These are phyloP conservation scores for Tigriopus californicus DNA, from an alignment of 2,888 invertebrate species.

Conservation along the genomic window DNA sequence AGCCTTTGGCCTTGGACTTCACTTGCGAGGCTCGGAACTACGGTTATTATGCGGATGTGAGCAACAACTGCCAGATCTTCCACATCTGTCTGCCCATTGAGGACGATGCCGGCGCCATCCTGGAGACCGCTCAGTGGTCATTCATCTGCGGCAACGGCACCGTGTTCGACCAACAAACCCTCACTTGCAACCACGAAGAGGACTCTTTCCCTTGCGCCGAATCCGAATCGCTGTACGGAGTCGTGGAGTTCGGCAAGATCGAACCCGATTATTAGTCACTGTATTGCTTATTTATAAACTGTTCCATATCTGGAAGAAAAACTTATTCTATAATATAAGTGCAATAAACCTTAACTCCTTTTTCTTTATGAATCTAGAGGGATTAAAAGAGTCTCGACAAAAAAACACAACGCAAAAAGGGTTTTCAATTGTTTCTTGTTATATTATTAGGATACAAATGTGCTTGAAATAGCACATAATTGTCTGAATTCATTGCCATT, in stretches of 20 bases:
- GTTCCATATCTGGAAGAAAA: too few species aligned
- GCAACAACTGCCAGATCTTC: constrained; percentile 49
- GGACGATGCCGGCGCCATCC: constrained; percentile 16
- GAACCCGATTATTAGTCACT: too few species aligned
- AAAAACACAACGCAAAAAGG: too few species aligned
- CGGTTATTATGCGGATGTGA: constrained; percentile 68
- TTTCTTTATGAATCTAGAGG: too few species aligned
- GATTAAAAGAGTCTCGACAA: too few species aligned
- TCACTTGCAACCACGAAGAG: constrained; percentile 52
- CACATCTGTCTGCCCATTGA: constrained; percentile 19
- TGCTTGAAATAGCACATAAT: too few species aligned
- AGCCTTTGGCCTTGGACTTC: constrained; percentile 17
- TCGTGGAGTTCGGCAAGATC: constrained; percentile 6
- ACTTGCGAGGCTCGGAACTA: constrained; percentile 29
- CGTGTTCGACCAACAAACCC: constrained; percentile 30
- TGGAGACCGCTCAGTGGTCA: constrained; percentile 17
- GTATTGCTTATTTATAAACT: too few species aligned
- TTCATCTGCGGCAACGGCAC: constrained; percentile 21
- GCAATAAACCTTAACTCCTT: too few species aligned
- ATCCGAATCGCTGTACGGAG: constrained; percentile 47
- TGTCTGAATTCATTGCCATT: too few species aligned
- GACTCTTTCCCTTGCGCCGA: constrained; percentile 57
- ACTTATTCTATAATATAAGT: too few species aligned
- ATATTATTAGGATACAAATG: too few species aligned
- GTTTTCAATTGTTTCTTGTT: too few species aligned